Evolutionary conservation across 2,888 invertebrate species (phyloP), one percentile per base, ranked within the genome.

Genomic region (Epirrhoe tristata): DNA sequence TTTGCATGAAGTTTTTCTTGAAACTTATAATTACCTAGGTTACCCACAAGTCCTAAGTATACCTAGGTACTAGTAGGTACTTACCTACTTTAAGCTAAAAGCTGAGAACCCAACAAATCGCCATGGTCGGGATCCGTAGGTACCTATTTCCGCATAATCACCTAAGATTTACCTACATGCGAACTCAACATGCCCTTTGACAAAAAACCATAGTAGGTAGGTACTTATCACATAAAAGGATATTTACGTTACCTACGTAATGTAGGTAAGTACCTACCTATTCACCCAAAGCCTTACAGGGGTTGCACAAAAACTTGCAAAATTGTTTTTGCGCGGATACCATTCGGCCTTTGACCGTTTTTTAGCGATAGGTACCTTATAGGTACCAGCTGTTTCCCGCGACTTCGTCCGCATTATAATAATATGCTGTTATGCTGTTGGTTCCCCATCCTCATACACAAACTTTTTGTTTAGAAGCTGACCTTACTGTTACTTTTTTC

Each of bases 241-340:
- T 70, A 75, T 81, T 78, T 77, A 74, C 73, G 69, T 71, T 59
- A 12, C 5, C 12, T 7, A 4, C 36, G 78, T 80, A 81, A 84
- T 77, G 71, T 86, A n/a, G n/a, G n/a, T n/a, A n/a, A n/a, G n/a
- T n/a, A n/a, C n/a, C 1, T 24, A 2, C 24, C 24, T 24, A 85
- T 86, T 86, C 86, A 85, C 73, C 77, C 67, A 78, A 81, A 80
- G 51, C 77, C 79, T 77, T n/a, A n/a, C 69, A 66, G 69, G 80
- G 79, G 81, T 77, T 78, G 69, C 66, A 78, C 82, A 88, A 84
- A 87, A 85, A 86, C 84, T 84, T 85, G 81, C 39, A 84, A 86
- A 87, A 87, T 86, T 84, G 86, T 88, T 89, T 87, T 85, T 84
- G 79, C 76, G 64, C 74, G 75, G 81, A 82, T 79, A 81, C 79